Base-by-base conservation (phyloP, 2,113 vertebrate species). In the Rutilus rutilus region DNA sequence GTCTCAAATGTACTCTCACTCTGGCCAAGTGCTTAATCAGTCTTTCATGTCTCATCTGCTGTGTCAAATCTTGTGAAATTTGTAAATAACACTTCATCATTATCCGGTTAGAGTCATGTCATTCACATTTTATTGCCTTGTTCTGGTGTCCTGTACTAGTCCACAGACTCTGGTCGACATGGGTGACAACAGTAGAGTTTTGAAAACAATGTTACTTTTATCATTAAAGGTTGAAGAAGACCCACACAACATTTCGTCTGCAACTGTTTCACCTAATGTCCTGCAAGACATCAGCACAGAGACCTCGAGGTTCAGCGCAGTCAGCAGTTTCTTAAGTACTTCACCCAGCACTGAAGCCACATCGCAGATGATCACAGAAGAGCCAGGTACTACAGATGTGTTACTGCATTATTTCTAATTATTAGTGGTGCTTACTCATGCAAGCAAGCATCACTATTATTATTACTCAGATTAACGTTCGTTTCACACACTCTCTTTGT, bases 381-480 rank as follows among this genome's bases (percentile, higher is more conserved):
- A 89, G 83, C 86, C 94, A 93, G 95, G 97, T 97, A 95, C 89
- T 71, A 52, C 67, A 21, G 30, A 59, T 62, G 33, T 36, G 27
- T 23, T 39, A 5, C 10, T 71, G 33, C 33, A 39, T 39, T 11
- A 71, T 39, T 71, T 71, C 9, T 4, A 71, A 39, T 39, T 23
- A 39, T 71, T 23, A 23, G 67, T 19, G 33, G 33, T 69, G 65
- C 17, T 69, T 69, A 36, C 19, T 71, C 21, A 71, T 23, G 33
- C 67, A 21, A 10, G 19, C 67, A 21, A 5, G 30, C 65, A 36
- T 67, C 30, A 36, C 65, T 36, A 54, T 52, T 25, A 33, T 54
- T 17, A 54, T 52, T 54, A 19, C 75, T 30, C 27, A 36, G 52
- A n/a, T 78, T 10, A 25, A 15, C 6, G 1, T n/a, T 80, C 8